Conservation (phyloP, 2,797 vertebrate genomes). For the Characodon lateralis region DNA sequence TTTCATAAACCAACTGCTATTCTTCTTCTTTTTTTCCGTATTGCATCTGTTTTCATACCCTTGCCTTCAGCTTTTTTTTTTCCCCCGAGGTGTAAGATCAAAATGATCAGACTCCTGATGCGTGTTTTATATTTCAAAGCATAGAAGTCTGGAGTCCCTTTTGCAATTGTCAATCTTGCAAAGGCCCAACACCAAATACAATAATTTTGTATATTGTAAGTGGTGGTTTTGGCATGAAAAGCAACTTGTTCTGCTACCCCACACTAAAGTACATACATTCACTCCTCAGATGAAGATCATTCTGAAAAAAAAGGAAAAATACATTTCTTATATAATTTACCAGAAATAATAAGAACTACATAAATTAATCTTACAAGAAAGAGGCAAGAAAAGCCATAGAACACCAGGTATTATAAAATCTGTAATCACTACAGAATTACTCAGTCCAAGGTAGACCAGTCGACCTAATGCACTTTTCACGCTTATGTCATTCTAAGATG, state of each 20-base stretch:
- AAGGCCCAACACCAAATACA: too few relatives aligned
- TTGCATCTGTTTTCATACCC: neutral
- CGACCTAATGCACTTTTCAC: neutral
- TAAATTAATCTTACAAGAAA: neutral
- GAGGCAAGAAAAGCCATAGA: neutral
- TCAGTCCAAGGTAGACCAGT: too few relatives aligned
- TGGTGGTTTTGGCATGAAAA: neutral
- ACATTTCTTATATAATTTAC: neutral
- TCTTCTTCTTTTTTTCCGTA: neutral
- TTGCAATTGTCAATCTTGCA: neutral
- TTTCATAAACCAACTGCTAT: neutral
- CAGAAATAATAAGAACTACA: neutral
- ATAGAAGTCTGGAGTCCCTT: slow-evolving; percentile 28
- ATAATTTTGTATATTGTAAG: too few relatives aligned
- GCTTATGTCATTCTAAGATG: neutral
- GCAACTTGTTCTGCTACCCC: neutral
- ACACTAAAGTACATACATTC: too few relatives aligned
- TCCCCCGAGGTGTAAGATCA: slow-evolving; percentile 50
- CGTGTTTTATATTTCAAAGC: slow-evolving; percentile 37
- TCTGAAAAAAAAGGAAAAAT: neutral
- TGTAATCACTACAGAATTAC: neutral
- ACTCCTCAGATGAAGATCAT: neutral
- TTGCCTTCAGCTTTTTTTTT: neutral
- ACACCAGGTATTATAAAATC: neutral
- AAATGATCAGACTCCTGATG: slow-evolving; percentile 38